Percentiles rank a stretch among this genome's conserved stretches.
phyloP scores from a whole-genome alignment of 2,888 invertebrate genomes.

The Nemotelus pantherinus region DNA sequence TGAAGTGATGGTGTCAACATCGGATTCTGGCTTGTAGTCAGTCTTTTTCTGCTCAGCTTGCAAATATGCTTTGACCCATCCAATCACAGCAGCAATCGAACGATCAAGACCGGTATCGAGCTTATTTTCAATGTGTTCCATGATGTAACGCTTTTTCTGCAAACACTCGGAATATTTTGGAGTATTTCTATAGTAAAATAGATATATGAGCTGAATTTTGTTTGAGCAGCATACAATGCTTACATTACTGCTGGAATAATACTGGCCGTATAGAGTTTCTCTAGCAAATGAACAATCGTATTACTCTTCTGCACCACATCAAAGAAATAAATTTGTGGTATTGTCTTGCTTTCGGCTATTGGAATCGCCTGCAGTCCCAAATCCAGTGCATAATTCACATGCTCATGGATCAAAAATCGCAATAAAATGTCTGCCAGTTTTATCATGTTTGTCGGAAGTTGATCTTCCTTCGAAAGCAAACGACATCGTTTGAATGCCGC shows the following conservation, averaged over 20 bases:
- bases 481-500: constrained; percentile 90
- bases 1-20: constrained; percentile 86
- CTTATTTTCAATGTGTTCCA: constrained; percentile 91
- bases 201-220: not conserved
- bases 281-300: constrained; percentile 90
- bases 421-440: constrained; percentile 86
- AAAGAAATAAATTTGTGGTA: constrained; percentile 92
- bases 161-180: constrained; percentile 89
- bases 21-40: constrained; percentile 90
- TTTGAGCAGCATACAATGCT: constrained; percentile 57
- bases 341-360: constrained; percentile 86
- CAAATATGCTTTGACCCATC: constrained; percentile 90
- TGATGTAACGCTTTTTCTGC: constrained; percentile 83
- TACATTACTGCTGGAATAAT: constrained; percentile 89
- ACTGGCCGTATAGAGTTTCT: constrained; percentile 91
- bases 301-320: constrained; percentile 92
- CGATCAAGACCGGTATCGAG: constrained; percentile 88
- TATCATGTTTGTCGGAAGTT: constrained; percentile 79
- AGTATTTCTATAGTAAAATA: constrained; percentile 72
- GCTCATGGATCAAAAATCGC: constrained; percentile 87
- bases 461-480: constrained; percentile 80
- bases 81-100: constrained; percentile 85
- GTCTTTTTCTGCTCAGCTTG: constrained; percentile 94
- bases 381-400: constrained; percentile 96
- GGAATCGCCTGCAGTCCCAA: constrained; percentile 90